Evolutionary conservation across 2,797 vertebrate genomes (phyloP).

Genomic region (Petrocephalus sullivani): DNA sequence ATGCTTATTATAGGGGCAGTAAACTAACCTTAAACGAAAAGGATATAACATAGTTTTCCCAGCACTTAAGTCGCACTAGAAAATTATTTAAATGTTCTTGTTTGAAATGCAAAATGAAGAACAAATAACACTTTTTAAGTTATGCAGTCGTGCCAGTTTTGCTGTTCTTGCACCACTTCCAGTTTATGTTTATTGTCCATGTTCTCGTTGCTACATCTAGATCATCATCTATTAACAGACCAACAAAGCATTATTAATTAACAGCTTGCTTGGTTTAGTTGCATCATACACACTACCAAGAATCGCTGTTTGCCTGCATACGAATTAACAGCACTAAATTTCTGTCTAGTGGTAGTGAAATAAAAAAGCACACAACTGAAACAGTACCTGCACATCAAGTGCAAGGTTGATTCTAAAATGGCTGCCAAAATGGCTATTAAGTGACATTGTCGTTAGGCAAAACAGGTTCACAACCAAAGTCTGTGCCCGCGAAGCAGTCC

Average conservation of each 20-base stretch:
- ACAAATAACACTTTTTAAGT: not conserved
- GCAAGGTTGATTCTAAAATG: not conserved
- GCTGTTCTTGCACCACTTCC: not conserved
- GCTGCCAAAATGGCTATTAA: not conserved
- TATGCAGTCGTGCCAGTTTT: not conserved
- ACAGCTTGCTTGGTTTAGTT: not conserved
- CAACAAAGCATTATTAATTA: not conserved
- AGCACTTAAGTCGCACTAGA: not conserved
- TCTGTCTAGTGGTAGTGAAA: not conserved
- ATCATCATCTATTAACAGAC: not conserved
- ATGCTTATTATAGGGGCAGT: not conserved
- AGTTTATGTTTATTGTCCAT: not conserved
- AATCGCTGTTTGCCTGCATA: not conserved
- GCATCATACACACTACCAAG: not conserved
- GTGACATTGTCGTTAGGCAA: not conserved
- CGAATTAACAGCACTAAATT: not conserved
- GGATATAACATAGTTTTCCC: not conserved
- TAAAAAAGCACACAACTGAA: not conserved
- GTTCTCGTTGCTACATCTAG: not conserved
- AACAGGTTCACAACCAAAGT: too few species aligned
- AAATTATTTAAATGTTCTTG: not conserved
- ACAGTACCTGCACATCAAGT: not conserved
- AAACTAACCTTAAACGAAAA: not conserved
- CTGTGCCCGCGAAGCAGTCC: too few species aligned
- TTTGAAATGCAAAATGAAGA: not conserved